Base-by-base conservation (phyloP, 2,797 vertebrate genomes). In the Triplophysa bombifrons region DNA sequence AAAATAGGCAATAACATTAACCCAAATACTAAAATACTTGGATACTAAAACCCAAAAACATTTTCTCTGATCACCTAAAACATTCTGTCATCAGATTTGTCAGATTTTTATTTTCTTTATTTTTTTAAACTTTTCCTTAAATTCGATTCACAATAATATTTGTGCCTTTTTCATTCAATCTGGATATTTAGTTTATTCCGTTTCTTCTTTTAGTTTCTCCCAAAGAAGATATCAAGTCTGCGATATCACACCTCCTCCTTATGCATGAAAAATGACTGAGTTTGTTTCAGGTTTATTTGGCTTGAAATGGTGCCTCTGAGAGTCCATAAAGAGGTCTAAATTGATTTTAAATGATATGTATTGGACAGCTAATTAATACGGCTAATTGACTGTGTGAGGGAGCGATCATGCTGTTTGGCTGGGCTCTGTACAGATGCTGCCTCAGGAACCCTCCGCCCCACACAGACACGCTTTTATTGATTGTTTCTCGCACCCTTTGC, bases 371-470 rank as follows among this genome's bases (percentile, higher is more conserved):
- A 93, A 93, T 94, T 91, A 92, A 92, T 88, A 89, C 70, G 87
- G 88, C 92, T 93, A 93, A 93, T 92, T 93, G 90, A 86, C 85
- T 92, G 91, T 92, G 91, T 89, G 87, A 90, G 82, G 85, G 88
- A 85, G 85, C 87, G 85, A 85, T 90, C 89, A 89, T 88, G 85
- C 50, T 83, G 84, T 83, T 81, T 75, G 58, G 86, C 87, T 86
- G 87, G 88, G 84, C 86, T 85, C 80, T 8, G 81, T 73, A 83
- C 80, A 84, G 84, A 83, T 72, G 86, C 81, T 85, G 88, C 70
- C 76, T 84, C 77, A 83, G 81, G 64, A 82, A 87, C 86, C 78
- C 82, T 70, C 70, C 69, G 83, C 74, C 74, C 72, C 72, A 75
- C 30, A 61, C 80, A 84, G 82, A 87, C 84, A 85, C 82, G 84